Evolutionary conservation across 2,113 vertebrate species (phyloP).

Genomic region (Cromileptes altivelis): DNA sequence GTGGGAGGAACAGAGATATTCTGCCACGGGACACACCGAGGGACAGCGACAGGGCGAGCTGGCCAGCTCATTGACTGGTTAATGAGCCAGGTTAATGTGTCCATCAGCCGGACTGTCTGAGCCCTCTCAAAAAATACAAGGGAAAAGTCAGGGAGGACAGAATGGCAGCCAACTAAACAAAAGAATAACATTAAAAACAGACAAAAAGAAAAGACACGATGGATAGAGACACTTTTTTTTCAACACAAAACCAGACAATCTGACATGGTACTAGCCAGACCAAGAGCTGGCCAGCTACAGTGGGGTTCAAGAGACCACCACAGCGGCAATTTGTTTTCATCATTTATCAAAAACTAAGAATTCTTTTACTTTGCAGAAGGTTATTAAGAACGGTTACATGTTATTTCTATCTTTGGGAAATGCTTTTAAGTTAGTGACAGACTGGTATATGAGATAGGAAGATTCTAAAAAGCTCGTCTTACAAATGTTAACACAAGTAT

Average conservation of each 20-base stretch:
- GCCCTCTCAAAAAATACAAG: constrained; percentile 26
- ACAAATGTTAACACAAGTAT: background rate
- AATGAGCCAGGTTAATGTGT: constrained; percentile 50
- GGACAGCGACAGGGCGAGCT: constrained; percentile 32
- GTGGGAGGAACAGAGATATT: constrained; percentile 26
- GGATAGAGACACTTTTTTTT: constrained; percentile 15
- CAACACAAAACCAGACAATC: constrained; percentile 44
- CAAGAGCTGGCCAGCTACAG: constrained; percentile 39
- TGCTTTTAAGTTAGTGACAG: background rate
- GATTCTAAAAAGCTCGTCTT: background rate
- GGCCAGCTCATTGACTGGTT: constrained; percentile 28
- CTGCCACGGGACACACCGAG: constrained; percentile 15
- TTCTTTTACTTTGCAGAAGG: background rate
- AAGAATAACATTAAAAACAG: constrained; percentile 20
- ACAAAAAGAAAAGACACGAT: constrained; percentile 28
- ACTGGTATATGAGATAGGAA: background rate
- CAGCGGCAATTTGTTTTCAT: constrained; percentile 62
- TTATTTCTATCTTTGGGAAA: constrained; percentile 16
- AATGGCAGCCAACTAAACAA: constrained; percentile 13
- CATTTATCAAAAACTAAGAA: constrained; percentile 71
- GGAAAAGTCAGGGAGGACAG: constrained; percentile 5
- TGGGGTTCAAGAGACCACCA: constrained; percentile 64
- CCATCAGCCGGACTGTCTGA: constrained; percentile 35
- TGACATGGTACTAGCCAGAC: constrained; percentile 11
- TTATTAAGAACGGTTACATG: background rate